Base-by-base conservation (phyloP, 2,797 vertebrate genomes). In the Danionella dracula region DNA sequence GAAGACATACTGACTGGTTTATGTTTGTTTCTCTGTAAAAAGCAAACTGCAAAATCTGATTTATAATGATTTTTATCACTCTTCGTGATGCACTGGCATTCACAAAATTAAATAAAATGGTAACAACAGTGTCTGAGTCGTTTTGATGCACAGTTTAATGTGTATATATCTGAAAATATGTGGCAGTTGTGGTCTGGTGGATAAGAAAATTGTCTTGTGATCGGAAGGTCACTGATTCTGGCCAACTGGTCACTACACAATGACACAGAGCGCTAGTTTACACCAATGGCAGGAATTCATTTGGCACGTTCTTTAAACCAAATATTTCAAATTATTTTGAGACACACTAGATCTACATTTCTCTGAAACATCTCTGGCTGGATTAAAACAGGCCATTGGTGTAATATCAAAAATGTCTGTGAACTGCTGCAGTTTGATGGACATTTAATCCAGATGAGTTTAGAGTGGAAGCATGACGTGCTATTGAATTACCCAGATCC, bases 371-470 rank as follows among this genome's bases (percentile, higher is more conserved):
- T 63, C 32, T 29, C 40, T 55, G 35, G 17, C 13, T 20, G 23
- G 6, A 45, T 56, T 10, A 16, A 16, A 51, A 48, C 56, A 35
- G 21, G 37, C 54, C 8, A 13, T 76, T 40, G 49, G n/a, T 49
- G 53, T 48, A 67, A 72, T 42, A 54, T 21, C 48, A 68, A 64
- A 45, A 21, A 32, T 37, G 17, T 32, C 13, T 35, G 44, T 67
- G 65, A 75, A 75, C 67, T 71, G 44, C 40, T 31, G 60, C 19
- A 68, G 50, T 61, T 65, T 72, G 72, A 75, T 48, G 42, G 66
- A 74, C 66, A 72, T 77, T 77, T 72, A 70, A 75, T 75, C 54
- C 73, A 75, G 70, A 73, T 29, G 51, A 13, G 54, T 66, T 54
- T 23, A 29, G 59, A 46, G 67, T 19, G 35, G 63, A 20, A 67